phyloP scores from a whole-genome alignment of 2,113 vertebrate species.

The Sakesphorus luctuosus region DNA sequence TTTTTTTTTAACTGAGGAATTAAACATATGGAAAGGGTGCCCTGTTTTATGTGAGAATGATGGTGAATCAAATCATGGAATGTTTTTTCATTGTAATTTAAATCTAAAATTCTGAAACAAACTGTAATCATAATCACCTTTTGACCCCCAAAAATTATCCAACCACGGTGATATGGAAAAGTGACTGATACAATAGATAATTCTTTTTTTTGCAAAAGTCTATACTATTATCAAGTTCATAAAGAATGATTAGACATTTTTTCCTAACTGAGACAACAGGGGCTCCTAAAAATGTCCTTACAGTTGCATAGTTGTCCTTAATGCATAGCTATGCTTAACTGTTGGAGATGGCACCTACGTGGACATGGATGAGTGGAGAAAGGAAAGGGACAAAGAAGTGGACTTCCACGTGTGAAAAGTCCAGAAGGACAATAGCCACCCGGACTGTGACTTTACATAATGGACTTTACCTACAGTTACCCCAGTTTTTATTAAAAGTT shows the following conservation, averaged over 20 bases:
- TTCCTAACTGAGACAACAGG: not conserved
- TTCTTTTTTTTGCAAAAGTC: not conserved
- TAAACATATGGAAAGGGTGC: not conserved
- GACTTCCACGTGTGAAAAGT: too few species aligned
- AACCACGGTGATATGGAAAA: not conserved
- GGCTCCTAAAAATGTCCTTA: not conserved
- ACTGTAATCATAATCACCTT: not conserved
- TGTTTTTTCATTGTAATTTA: not conserved
- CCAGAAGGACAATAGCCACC: too few species aligned
- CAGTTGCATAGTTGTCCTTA: not conserved
- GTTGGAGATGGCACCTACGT: too few species aligned
- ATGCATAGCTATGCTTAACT: not conserved
- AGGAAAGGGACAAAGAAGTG: too few species aligned
- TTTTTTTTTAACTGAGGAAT: not conserved
- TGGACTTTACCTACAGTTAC: too few species aligned
- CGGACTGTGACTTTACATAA: too few species aligned
- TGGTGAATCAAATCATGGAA: not conserved
- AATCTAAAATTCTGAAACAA: not conserved
- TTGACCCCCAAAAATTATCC: not conserved
- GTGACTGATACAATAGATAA: not conserved
- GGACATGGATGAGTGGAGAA: too few species aligned
- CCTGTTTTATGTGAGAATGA: not conserved
- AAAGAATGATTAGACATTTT: not conserved
- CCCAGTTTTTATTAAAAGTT: too few species aligned
- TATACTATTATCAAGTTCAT: not conserved